These are phyloP conservation scores for Petrocephalus microphthalmus DNA, from an alignment of 2,113 vertebrate species.

Conservation along the genomic window DNA sequence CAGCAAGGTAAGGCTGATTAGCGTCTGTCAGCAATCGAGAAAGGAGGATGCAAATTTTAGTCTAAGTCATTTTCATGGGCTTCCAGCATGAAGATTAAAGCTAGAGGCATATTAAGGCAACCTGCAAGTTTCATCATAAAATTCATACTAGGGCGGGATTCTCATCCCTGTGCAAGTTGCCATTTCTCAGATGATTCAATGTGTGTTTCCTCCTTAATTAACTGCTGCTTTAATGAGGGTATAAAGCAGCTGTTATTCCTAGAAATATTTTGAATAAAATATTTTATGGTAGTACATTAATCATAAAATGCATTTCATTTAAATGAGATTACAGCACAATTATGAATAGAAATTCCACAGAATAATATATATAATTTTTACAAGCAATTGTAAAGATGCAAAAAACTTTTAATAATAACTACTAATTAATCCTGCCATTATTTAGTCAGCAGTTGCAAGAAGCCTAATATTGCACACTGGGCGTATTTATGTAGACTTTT, in stretches of 20 bases:
- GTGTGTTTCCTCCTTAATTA: constrained; percentile 8
- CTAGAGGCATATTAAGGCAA: not conserved
- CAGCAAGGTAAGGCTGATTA: not conserved
- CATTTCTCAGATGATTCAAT: not conserved
- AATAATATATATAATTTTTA: not conserved
- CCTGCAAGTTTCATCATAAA: not conserved
- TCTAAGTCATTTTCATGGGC: not conserved
- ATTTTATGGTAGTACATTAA: constrained; percentile 8
- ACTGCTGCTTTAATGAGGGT: constrained; percentile 9
- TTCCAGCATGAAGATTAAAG: not conserved
- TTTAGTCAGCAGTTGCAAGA: not conserved
- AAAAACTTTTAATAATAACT: not conserved
- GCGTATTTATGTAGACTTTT: not conserved
- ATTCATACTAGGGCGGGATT: not conserved
- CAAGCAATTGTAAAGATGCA: not conserved
- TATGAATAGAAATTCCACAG: not conserved
- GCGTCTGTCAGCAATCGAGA: not conserved
- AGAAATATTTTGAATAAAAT: constrained; percentile 3
- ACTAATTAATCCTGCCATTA: not conserved
- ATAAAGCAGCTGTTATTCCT: not conserved
- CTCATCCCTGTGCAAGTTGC: not conserved
- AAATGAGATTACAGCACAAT: not conserved
- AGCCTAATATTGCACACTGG: not conserved
- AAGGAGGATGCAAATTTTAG: not conserved
- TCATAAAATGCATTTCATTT: not conserved